These are phyloP conservation scores for Phragmatobia fuliginosa DNA, from an alignment of 2,888 invertebrate genomes.

Conservation along the genomic window DNA sequence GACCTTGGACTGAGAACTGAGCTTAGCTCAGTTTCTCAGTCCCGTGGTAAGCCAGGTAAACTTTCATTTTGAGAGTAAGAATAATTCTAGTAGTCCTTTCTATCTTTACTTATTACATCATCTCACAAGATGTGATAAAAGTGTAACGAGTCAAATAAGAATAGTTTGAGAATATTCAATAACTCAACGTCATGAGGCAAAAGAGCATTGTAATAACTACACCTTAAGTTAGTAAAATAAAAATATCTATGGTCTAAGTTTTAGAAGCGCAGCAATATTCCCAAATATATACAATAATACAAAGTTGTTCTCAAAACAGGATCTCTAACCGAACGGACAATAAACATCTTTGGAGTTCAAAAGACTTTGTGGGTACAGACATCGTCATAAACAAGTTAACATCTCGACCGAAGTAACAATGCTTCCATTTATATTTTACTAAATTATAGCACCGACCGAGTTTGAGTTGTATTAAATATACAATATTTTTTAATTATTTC, in stretches of 20 bases:
- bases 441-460: not conserved
- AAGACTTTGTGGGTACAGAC: constrained; percentile 48
- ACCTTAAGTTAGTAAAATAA: no score
- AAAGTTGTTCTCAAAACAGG: constrained; percentile 57
- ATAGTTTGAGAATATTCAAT: not conserved
- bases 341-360: constrained; percentile 57
- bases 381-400: constrained; percentile 34
- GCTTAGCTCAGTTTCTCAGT: not conserved
- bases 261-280: constrained; percentile 37
- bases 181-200: not conserved
- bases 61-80: not conserved
- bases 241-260: constrained; percentile 18
- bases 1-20: no score
- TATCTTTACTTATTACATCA: not conserved
- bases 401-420: constrained; percentile 17
- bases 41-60: not conserved
- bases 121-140: not conserved
- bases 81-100: not conserved
- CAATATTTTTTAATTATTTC: not conserved
- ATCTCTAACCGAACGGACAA: constrained; percentile 54
- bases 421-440: not conserved
- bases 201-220: no score
- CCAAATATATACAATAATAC: constrained; percentile 47
- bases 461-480: not conserved
- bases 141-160: not conserved